A percentile compares a stretch with the other conserved stretches of the same genome.
Conservation (phyloP, 2,797 vertebrate genomes). For the Anguilla marmorata region DNA sequence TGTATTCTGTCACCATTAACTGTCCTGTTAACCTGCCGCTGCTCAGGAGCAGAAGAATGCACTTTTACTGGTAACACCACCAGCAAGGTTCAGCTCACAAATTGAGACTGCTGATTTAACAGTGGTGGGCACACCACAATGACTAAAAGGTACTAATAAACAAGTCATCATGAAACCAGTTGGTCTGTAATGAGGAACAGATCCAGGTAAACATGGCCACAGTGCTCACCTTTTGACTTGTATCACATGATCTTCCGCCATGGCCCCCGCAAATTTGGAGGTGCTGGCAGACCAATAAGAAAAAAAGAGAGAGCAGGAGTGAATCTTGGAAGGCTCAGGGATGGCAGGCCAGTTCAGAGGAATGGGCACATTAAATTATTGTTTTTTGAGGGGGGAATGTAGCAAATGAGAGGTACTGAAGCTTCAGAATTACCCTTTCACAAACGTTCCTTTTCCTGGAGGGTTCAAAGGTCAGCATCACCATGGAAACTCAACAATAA, state of each 20-base stretch:
- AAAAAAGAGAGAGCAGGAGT: constrained; percentile 37
- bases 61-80: background rate
- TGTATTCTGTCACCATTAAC: constrained; percentile 26
- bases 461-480: constrained; percentile 52
- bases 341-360: constrained; percentile 57
- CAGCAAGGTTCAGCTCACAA: background rate
- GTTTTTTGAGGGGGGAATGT: constrained; percentile 51
- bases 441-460: constrained; percentile 52
- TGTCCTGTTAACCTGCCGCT: constrained; percentile 4
- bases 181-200: constrained; percentile 11
- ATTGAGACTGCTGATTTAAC: background rate
- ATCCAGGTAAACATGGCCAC: background rate
- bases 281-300: constrained; percentile 58
- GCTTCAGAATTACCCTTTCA: constrained; percentile 49
- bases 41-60: background rate
- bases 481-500: constrained; percentile 40
- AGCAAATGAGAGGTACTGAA: constrained; percentile 48
- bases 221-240: constrained; percentile 1
- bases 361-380: constrained; percentile 58
- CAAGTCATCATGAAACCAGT: background rate
- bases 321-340: constrained; percentile 56
- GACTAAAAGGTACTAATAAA: background rate
- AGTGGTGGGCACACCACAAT: too few relatives aligned
- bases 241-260: constrained; percentile 7
- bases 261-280: constrained; percentile 53